Evolutionary conservation across 2,113 vertebrate species (phyloP), one percentile per base, ranked within the genome.

Genomic region (Siniperca chuatsi): DNA sequence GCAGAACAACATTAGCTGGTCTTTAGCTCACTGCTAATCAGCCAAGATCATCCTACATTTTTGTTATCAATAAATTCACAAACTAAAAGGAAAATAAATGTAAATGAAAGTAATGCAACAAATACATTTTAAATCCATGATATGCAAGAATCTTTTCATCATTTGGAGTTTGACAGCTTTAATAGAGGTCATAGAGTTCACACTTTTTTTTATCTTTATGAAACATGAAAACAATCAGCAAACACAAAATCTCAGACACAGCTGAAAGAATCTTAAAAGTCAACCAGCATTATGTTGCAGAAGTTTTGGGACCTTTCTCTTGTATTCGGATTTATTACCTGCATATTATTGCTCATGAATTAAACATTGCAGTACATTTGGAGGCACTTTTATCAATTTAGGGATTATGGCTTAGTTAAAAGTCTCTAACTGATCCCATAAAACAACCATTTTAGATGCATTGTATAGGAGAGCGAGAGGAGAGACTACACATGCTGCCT

Each of bases 281-380:
- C 46, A 21, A 52, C 35, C 25, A 6, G 66, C 52, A 35, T 58
- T 64, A 40, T 67, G 16, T 12, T 33, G 69, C 68, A 69, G 73
- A 78, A 52, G 46, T 52, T 71, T 66, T 35, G 37, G 60, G 3
- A 40, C 48, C 15, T 75, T 90, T 81, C 54, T 65, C 80, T 64
- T 50, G 1, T 9, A 82, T 70, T 84, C 64, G 76, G 85, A 93
- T 91, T 87, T 91, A 92, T 90, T 88, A 89, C 78, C 54, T 85
- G 77, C 81, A 78, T 89, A 84, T 91, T 88, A 72, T 76, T 83
- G 57, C 91, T 94, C 87, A 94, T 92, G 89, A 94, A 94, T 94
- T 89, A 93, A 93, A 93, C 90, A 93, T 90, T 52, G 3, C 29
- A 40, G 62, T 88, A 60, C 79, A 90, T 93, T 93, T 92, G 67